These are phyloP conservation scores for Anguilla japonica DNA, from an alignment of 2,113 vertebrate species.

Conservation along the genomic window DNA sequence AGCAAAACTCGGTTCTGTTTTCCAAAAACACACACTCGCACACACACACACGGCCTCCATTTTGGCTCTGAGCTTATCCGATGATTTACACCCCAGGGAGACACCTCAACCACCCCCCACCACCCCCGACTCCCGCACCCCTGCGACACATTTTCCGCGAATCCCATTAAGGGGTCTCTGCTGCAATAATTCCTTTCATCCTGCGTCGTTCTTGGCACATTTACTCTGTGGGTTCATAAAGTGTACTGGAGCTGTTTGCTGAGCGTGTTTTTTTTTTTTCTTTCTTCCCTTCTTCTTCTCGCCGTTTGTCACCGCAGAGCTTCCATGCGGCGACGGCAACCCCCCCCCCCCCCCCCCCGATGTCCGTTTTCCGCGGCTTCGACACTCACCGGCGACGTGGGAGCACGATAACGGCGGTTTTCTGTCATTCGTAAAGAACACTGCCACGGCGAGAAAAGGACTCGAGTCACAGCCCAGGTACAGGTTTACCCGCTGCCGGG, in stretches of 20 bases:
- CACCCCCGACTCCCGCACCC: neutral
- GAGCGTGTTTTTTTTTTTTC: neutral
- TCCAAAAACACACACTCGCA: neutral
- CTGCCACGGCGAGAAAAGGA: neutral
- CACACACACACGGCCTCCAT: neutral
- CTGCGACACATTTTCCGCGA: neutral
- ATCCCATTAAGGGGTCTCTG: constrained; percentile 16
- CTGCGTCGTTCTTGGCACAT: neutral
- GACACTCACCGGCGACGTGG: neutral
- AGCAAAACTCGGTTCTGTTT: neutral
- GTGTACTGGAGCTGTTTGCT: constrained; percentile 1
- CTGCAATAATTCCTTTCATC: constrained; percentile 18
- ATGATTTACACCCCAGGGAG: neutral
- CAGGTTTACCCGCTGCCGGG: neutral
- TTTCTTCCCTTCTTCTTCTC: too few relatives aligned
- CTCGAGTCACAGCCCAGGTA: neutral
- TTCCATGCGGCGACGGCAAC: neutral
- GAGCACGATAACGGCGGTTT: neutral
- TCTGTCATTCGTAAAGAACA: neutral
- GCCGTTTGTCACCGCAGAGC: constrained; percentile 8
- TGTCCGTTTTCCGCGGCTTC: neutral
- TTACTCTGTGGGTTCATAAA: constrained; percentile 16
- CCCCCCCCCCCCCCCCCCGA: neutral
- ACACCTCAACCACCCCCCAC: neutral
- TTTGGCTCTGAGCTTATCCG: neutral